Base-by-base conservation (phyloP, 2,797 vertebrate species). In the Peromyscus attwateri region DNA sequence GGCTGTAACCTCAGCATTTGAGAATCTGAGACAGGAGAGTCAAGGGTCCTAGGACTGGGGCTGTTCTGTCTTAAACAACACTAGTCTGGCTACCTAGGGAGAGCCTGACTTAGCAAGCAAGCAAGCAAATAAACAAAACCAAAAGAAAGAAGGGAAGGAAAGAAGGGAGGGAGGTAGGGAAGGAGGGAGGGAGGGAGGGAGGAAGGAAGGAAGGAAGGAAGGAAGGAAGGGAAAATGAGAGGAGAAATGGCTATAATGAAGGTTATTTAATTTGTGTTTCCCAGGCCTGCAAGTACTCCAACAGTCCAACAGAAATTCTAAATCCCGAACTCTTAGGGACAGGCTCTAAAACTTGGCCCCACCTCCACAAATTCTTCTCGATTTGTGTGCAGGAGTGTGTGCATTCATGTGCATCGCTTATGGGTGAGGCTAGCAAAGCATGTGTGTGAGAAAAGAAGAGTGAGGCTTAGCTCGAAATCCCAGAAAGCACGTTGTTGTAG, bases 261-360 rank as follows among this genome's bases (percentile, higher is more conserved):
- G 7, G 27, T 37, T 13, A 70, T 49, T 40, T 88, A 34, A 27
- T 21, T 52, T 62, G 46, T 85, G 37, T 64, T 68, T 93, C 83
- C 68, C 46, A 92, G 77, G 8, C 27, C 68, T 62, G 37, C 57
- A 91, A 89, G 49, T 60, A 88, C 91, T 43, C 21, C 66, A 95
- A 90, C 1, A 82, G 89, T 37, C 21, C 66, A 93, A 90, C 1
- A 82, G 89, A 68, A 87, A 94, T 88, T 91, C 34, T 79, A 70
- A 92, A 82, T 55, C 52, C 29, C 34, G 68, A 55, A 49, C 3
- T 31, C 0, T 68, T 34, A 76, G 23, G 34, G 75, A 81, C 79
- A 57, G 52, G 8, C 52, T 89, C 71, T 43, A 62, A 91, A 52
- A 29, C 64, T 79, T n/a, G 84, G 29, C 25, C 37, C 79, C 55